Evolutionary conservation across 2,888 invertebrate species (phyloP), one percentile per base, ranked within the genome.

Genomic region (Nemotelus nigrinus): DNA sequence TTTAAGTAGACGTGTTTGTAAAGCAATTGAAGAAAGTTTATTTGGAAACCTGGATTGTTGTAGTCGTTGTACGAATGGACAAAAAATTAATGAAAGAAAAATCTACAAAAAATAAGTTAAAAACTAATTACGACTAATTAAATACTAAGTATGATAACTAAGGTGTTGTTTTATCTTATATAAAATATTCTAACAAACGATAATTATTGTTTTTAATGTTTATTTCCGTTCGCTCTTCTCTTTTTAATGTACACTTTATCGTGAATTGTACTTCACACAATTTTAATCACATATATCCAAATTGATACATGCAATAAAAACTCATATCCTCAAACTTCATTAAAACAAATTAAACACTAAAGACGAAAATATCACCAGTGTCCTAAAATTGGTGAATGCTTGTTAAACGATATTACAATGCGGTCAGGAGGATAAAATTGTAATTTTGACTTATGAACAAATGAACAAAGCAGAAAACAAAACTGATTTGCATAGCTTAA

Each of bases 131-230:
- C 2, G 43, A 47, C 60, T 74, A 74, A 63, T 63, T 74, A 63
- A 48, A 60, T 74, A 74, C 60, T 74, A 74, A 74, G 74, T 47
- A 70, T 70, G 5, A 60, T 74, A 50, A 57, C 63, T 74, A 63
- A 74, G 74, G 74, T 63, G 74, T 74, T 50, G 74, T 74, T 74
- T 74, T 74, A 74, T 74, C 74, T 63, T 74, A 10, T 63, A 60
- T 25, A 48, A 41, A 72, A 72, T 58, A 45, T 58, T 41, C 58
- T 58, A 44, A 41, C 58, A 41, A 7, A 25, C 25, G 8, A 58
- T 53, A 43, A 55, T 70, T 70, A 39, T 53, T 6, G 3, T 45
- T 70, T 70, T 53, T 10, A 67, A 8, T 48, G 1, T 70, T 70
- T 60, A n/a, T 25, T 43, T 48, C 48, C 25, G 6, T 25, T 70